Evolutionary conservation across 2,113 vertebrate genomes (phyloP), one percentile per base, ranked within the genome.

Genomic region (Cyphomyrus plagiostoma): DNA sequence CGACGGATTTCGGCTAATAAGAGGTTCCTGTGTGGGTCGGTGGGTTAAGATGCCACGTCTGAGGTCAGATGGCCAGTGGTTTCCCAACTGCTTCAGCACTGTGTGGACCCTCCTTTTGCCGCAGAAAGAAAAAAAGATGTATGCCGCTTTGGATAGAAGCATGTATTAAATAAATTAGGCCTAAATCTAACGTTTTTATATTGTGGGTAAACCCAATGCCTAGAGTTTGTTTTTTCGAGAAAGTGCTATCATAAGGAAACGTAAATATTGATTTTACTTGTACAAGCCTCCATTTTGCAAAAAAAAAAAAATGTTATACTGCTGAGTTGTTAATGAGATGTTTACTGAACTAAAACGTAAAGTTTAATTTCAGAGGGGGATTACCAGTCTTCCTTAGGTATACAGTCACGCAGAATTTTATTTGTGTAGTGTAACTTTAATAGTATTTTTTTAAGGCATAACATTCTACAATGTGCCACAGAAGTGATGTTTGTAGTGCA

Each of bases 321-420:
- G 74, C 74, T 42, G 30, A 80, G 30, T 80, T 80, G 30, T 80
- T 80, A 80, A 35, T 80, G 35, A 80, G 74, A 80, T 80, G 74
- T 80, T 80, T 80, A 80, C 74, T 80, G 74, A 80, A 80, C 74
- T 80, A 42, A 80, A 80, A 80, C 74, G 26, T 80, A 19, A 13
- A 80, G 17, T 80, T 80, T 80, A 42, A 80, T 80, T 80, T 80
- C 35, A 19, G 10, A 30, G 35, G 35, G 74, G 35, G 30, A 80
- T 80, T 80, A 80, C 35, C n/a, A 13, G 11, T 77, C 35, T 17
- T 77, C 70, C 70, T 77, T 35, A 77, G 70, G 62, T 70, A 70
- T 70, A 80, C 30, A 80, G 17, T 80, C 30, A 17, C 19, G 74
- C 74, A 17, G 74, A 39, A 17, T 80, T 80, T 35, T 42, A 80